A percentile compares a stretch with the other conserved stretches of the same genome.
These are phyloP conservation scores for Crocidura indochinensis DNA, from an alignment of 2,797 vertebrate genomes.

Conservation along the genomic window DNA sequence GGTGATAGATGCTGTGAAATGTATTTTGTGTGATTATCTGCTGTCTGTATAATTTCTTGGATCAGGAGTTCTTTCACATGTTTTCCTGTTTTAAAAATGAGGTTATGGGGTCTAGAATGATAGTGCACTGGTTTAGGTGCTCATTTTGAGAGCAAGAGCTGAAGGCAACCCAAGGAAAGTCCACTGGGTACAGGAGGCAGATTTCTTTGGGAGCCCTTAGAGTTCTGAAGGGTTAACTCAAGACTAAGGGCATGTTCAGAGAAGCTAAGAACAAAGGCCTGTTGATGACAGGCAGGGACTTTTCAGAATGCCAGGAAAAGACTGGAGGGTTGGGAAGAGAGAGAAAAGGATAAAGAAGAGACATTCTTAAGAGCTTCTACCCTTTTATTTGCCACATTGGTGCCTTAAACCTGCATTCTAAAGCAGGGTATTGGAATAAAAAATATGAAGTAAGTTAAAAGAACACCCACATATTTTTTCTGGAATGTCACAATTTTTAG, in stretches of 20 bases:
- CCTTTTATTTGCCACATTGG: background rate
- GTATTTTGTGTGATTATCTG: no score
- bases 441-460: background rate
- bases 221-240: no score
- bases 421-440: background rate
- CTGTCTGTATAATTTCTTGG: background rate
- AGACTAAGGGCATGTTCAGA: no score
- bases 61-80: background rate
- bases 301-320: background rate
- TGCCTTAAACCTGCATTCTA: background rate
- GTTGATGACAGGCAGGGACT: no score
- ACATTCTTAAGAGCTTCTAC: background rate
- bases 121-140: no score
- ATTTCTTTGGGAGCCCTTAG: no score
- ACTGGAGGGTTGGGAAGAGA: background rate
- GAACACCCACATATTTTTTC: background rate
- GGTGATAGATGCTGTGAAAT: no score
- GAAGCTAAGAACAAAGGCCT: no score
- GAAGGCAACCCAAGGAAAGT: no score
- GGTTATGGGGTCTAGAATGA: no score
- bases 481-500: rapidly evolving
- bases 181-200: no score
- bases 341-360: background rate
- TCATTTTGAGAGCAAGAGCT: no score
- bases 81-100: background rate